Base-by-base conservation (phyloP, 2,888 invertebrate species). In the Phyto melanocephala region DNA sequence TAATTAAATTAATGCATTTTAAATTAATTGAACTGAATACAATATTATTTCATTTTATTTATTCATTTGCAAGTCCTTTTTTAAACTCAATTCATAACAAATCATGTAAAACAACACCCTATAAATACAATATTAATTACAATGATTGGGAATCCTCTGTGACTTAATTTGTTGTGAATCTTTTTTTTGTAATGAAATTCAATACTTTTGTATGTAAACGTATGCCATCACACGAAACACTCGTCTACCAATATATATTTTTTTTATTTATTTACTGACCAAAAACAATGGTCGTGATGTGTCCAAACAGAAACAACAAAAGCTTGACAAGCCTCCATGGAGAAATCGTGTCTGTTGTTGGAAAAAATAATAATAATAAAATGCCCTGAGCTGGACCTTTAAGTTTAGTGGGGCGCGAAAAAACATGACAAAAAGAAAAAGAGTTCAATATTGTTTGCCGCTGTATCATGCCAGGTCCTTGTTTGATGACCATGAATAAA, bases 61-160 rank as follows among this genome's bases (percentile, higher is more conserved):
- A 24, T 20, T 60, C 52, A n/a, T 33, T 7, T 40, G 17, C 20
- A 52, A 40, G 24, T 28, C 17, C 33, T n/a, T n/a, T 20, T 58
- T 40, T 6, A 71, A 65, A 35, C 42, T 58, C 28, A 47, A 47
- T 72, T 10, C 37, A 76, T 68, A 80, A 54, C 52, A 77, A 80
- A 68, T 63, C 76, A 77, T 56, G 47, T 62, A 47, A 33, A 63
- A 54, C 77, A 65, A 67, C 65, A 67, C 42, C 72, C 74, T 76
- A 83, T 84, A 85, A 86, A 87, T 86, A 84, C 77, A 74, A 84
- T 86, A 87, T 87, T 87, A 86, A 87, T 87, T 86, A 85, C 86
- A 83, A 54, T 79, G 75, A 74, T 75, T 79, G 75, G 60, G 70
- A 72, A 42, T 54, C 52, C 70, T n/a, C n/a, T 40, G 58, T 20